These are phyloP conservation scores for Hylia prasina DNA, from an alignment of 2,113 vertebrate genomes.

Conservation along the genomic window DNA sequence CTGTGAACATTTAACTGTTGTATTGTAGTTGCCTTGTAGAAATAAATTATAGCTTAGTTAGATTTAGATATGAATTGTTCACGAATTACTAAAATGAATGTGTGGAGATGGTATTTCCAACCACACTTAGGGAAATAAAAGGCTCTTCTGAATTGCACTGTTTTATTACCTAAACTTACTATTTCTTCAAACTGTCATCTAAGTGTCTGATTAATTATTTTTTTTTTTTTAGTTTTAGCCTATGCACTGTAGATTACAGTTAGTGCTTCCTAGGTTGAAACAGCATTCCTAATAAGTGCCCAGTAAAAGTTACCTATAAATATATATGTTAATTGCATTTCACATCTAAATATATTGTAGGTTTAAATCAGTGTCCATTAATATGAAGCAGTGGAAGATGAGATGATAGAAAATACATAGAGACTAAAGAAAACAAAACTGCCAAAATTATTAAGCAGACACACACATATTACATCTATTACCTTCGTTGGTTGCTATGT, in stretches of 20 bases:
- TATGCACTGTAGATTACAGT: not conserved
- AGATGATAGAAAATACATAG: slow-evolving; percentile 50
- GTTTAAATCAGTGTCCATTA: slow-evolving; percentile 57
- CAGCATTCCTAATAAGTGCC: not conserved
- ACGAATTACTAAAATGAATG: not conserved
- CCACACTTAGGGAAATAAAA: slow-evolving; percentile 27
- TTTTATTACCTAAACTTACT: slow-evolving; percentile 43
- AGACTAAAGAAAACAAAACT: slow-evolving; percentile 18
- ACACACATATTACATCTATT: slow-evolving; percentile 40
- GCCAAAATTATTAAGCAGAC: slow-evolving; percentile 34
- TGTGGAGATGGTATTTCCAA: slow-evolving; percentile 38
- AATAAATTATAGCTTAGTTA: not conserved
- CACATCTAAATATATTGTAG: slow-evolving; percentile 38
- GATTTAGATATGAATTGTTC: slow-evolving; percentile 30
- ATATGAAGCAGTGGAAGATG: slow-evolving; percentile 40
- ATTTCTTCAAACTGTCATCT: slow-evolving; percentile 15
- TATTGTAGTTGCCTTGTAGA: slow-evolving; percentile 49
- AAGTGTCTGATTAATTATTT: slow-evolving; percentile 30
- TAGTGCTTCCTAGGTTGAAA: slow-evolving; percentile 13
- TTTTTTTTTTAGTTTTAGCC: slow-evolving; percentile 57
- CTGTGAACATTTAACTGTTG: slow-evolving; percentile 33
- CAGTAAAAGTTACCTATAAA: not conserved
- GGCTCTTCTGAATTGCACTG: slow-evolving; percentile 69
- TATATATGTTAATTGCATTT: slow-evolving; percentile 33
- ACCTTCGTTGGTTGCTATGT: slow-evolving; percentile 26